Base-by-base conservation (phyloP, 2,888 invertebrate species). In the Arrhopalites spinosus region DNA sequence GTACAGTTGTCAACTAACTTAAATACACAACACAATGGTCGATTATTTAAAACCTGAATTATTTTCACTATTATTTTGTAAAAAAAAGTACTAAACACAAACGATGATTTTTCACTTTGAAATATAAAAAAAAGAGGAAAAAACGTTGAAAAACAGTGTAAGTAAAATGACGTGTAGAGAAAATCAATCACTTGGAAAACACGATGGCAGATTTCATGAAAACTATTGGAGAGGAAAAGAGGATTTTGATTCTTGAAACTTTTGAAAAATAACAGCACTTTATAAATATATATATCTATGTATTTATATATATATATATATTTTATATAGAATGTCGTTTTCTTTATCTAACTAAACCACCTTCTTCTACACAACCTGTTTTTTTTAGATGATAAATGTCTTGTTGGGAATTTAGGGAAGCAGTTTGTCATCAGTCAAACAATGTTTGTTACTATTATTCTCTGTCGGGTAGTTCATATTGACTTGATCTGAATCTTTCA, bases 401-500 rank as follows among this genome's bases (percentile, higher is more conserved):
- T 36, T 3, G 11, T 3, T 11, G 29, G 36, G 29, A 15, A 11
- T 68, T 79, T 74, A 80, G 25, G 79, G 74, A 75, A 79, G 75
- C 50, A 79, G 75, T 77, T 80, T 80, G 67, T 75, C 80, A 75
- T 75, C 74, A 50, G 77, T 72, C 70, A 80, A 71, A 71, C 78
- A 80, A 64, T 79, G 78, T 61, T 78, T 77, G 72, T 76, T 79
- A 59, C 77, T 79, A 30, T 61, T 78, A 63, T 79, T 79, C 70
- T 79, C 80, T 20, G 78, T 74, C 29, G 77, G 73, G 64, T 79
- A 80, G 30, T 77, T 75, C 25, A 80, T 63, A 56, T 78, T 73
- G 25, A 78, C 78, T 7, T 75, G 72, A 68, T 67, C 45, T 15
- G 74, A 30, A 7, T 75, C 73, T 20, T 56, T 47, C 23, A 45